Evolutionary conservation across 53 echinoderm and acorn worm species (phyloP).

Genomic region (Crossaster papposus): DNA sequence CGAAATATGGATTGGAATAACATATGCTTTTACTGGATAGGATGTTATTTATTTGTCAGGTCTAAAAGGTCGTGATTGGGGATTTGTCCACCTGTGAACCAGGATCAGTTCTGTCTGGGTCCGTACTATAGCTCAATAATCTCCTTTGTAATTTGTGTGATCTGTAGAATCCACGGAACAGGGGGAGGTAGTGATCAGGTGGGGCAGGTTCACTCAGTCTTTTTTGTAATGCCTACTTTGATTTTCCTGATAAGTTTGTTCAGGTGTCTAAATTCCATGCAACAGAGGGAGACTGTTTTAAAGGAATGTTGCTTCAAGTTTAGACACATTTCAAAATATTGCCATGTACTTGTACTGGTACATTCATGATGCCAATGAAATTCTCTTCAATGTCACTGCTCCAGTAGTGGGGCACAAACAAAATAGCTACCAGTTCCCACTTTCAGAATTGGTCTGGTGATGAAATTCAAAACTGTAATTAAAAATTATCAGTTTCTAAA

Average conservation of each 20-base stretch:
- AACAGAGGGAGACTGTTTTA: conserved; percentile 5
- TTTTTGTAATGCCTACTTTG: not conserved
- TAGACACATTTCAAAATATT: too few species aligned
- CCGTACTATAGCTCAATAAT: not conserved
- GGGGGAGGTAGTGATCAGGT: not conserved
- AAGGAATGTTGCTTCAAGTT: too few species aligned
- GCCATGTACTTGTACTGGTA: not conserved
- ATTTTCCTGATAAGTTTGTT: not conserved
- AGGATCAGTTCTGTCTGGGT: not conserved
- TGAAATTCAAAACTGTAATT: too few species aligned
- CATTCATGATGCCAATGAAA: not conserved
- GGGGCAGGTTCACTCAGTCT: not conserved
- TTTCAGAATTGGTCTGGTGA: too few species aligned
- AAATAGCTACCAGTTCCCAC: too few species aligned
- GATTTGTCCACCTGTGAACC: conserved; percentile 43
- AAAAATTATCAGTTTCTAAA: too few species aligned
- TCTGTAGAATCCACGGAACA: not conserved
- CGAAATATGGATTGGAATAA: not conserved
- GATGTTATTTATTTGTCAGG: conserved; percentile 30
- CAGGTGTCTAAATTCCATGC: not conserved
- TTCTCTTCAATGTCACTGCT: not conserved
- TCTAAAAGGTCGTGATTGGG: not conserved
- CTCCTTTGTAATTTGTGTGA: not conserved
- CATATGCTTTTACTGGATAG: not conserved
- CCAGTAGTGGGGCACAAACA: too few species aligned